Conservation (phyloP, 2,113 vertebrate species). For the Tachuris rubrigastra region DNA sequence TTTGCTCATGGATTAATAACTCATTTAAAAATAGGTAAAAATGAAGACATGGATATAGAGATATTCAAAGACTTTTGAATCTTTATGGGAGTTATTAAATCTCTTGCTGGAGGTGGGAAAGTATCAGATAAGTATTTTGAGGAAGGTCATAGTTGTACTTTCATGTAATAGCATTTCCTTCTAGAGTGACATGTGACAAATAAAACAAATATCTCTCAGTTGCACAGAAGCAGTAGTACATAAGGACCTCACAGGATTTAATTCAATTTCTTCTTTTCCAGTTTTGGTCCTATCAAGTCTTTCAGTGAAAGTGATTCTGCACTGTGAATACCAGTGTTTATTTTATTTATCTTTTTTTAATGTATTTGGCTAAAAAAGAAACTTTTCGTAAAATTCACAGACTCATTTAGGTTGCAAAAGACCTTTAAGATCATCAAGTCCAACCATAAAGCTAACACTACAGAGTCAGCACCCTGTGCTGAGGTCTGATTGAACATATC, state of each 20-base stretch:
- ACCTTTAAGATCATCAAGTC: background rate
- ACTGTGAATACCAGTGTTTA: background rate
- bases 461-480: background rate
- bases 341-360: background rate
- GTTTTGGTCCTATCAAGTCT: background rate
- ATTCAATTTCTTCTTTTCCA: conserved; percentile 2
- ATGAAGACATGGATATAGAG: background rate
- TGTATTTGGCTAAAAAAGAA: background rate
- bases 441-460: background rate
- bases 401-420: background rate
- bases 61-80: background rate
- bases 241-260: background rate
- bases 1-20: background rate
- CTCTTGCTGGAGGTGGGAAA: background rate
- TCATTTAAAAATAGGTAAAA: background rate
- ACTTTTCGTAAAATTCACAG: background rate
- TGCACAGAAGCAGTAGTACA: background rate
- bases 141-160: background rate
- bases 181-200: background rate
- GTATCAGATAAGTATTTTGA: background rate
- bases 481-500: background rate
- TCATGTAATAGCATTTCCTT: background rate
- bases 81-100: background rate
- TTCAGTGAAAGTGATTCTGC: background rate
- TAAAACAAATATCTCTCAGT: background rate